Evolutionary conservation across 2,797 vertebrate species (phyloP), one percentile per base, ranked within the genome.

Genomic region (Danio tinwini): DNA sequence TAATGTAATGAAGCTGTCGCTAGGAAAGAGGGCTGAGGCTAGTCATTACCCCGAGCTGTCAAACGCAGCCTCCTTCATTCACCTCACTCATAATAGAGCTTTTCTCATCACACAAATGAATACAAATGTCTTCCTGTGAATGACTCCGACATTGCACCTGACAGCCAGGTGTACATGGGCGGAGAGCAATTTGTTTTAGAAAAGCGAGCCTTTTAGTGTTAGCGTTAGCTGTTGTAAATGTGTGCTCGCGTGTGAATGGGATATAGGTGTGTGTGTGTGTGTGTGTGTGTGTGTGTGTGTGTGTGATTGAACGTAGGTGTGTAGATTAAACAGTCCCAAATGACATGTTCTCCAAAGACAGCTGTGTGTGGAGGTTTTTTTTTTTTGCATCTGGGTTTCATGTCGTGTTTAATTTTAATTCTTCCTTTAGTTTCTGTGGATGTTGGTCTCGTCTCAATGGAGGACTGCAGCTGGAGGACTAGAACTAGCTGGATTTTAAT

Each of bases 41-140:
- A 79, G 77, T 79, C 77, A 79, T 79, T 79, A 79, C 59, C 69
- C 69, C 4, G 16, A 75, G 83, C 83, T 79, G 83, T 79, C 75
- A 82, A 56, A 65, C n/a, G 17, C 64, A 14, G 65, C 67, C 58
- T 53, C 5, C 6, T 65, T 74, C 62, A 59, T 71, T 84, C 80
- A 81, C 82, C 45, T 80, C 56, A 73, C 49, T 65, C 53, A 83
- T 81, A 81, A 85, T 82, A 59, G 67, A 80, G 67, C 49, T 77
- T 81, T 82, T 76, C 74, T 76, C 78, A 77, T 67, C 72, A 76
- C 53, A 73, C 76, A 85, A 80, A 85, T 82, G 62, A 83, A 85
- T 82, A 83, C 68, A 83, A 81, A 85, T 72, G 44, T 70, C 79
- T 83, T 52, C 17, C 39, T 80, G 56, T 64, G 63, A 80, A 78